Conservation (phyloP, 1,140 invertebrate species). For the Drosophila watanabei region DNA sequence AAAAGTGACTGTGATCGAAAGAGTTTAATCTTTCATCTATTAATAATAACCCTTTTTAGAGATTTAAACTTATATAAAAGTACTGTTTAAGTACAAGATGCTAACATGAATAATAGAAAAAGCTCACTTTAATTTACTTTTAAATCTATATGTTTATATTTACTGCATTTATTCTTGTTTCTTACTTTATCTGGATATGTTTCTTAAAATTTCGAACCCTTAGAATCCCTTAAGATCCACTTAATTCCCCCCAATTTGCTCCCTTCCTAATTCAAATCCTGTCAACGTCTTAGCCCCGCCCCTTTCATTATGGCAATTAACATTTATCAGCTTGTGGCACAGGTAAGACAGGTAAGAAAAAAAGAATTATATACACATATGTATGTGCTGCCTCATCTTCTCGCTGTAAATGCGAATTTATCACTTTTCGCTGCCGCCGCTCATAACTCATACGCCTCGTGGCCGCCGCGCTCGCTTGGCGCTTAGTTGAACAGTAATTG, state of each 20-base stretch:
- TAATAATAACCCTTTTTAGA: neutral
- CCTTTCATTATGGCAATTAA: slow-evolving; percentile 36
- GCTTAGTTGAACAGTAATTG: slow-evolving; percentile 76
- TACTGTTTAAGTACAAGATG: too few relatives aligned
- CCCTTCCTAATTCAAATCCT: slow-evolving; percentile 13
- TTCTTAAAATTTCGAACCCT: accelerated
- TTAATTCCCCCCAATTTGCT: neutral
- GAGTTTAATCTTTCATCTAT: slow-evolving; percentile 10
- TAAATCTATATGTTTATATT: neutral
- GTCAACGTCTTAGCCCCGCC: slow-evolving; percentile 4
- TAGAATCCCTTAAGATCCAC: neutral
- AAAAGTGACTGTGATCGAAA: slow-evolving; percentile 21
- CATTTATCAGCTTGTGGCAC: slow-evolving; percentile 34
- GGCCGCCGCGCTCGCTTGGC: slow-evolving; percentile 54
- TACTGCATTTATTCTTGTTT: neutral
- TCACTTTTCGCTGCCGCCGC: slow-evolving; percentile 52
- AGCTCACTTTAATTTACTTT: too few relatives aligned
- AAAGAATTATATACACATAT: slow-evolving; percentile 18
- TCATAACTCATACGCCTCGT: slow-evolving; percentile 79
- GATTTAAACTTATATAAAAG: neutral
- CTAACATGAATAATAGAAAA: too few relatives aligned
- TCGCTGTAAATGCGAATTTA: slow-evolving; percentile 55
- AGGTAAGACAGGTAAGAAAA: slow-evolving; percentile 29
- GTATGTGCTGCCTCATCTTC: slow-evolving; percentile 15
- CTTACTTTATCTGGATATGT: accelerated